phyloP scores from a whole-genome alignment of 2,888 invertebrate species.

The Scaptomyza reducta region DNA sequence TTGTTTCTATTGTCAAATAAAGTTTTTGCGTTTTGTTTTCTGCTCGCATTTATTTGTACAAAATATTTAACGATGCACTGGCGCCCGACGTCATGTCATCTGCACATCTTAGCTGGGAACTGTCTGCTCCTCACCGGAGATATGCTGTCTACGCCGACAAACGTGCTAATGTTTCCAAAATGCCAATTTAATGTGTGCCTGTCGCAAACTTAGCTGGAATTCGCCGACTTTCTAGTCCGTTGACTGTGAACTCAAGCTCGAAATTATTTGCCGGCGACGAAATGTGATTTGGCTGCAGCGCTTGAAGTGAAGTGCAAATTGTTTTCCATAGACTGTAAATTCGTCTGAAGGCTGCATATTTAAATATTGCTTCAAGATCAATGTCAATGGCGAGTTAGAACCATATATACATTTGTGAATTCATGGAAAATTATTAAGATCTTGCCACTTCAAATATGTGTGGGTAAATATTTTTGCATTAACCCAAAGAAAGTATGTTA shows the following conservation, averaged over 20 bases:
- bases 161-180: constrained; percentile 65
- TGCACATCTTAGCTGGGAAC: constrained; percentile 17
- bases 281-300: constrained; percentile 35
- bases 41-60: too few relatives aligned
- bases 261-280: constrained; percentile 60
- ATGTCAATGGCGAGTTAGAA: constrained; percentile 20
- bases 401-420: background rate
- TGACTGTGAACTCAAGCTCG: constrained; percentile 64
- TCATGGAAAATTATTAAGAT: background rate
- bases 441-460: background rate
- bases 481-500: background rate
- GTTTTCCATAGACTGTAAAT: constrained; percentile 16
- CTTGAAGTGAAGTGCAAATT: constrained; percentile 58
- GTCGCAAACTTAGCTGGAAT: constrained; percentile 48
- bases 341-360: background rate
- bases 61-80: constrained; percentile 66
- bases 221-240: constrained; percentile 65
- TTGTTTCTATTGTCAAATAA: constrained; percentile 38
- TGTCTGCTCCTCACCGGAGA: constrained; percentile 43
- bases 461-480: constrained; percentile 8
- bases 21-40: constrained; percentile 19
- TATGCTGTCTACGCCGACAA: constrained; percentile 57
- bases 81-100: constrained; percentile 51
- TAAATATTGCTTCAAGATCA: constrained; percentile 37
- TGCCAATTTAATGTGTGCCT: constrained; percentile 57